Evolutionary conservation across 2,888 invertebrate genomes (phyloP).

Genomic region (Nineta flava): DNA sequence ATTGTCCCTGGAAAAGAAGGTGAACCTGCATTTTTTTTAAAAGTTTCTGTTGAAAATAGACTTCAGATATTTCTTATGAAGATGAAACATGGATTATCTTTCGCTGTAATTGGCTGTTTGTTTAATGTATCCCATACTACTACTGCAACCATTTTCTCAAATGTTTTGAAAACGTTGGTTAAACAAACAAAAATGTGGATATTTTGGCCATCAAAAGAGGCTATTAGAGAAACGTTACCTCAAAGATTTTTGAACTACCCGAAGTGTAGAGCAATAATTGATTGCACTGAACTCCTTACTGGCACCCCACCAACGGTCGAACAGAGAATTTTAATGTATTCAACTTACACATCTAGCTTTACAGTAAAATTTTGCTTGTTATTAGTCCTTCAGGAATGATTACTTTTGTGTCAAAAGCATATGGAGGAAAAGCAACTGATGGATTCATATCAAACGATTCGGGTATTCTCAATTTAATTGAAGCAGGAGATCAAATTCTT

Average conservation of each 20-base stretch:
- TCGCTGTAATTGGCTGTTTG: conserved; percentile 1
- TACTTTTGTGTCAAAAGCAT: conserved; percentile 14
- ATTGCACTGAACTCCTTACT: conserved; percentile 2
- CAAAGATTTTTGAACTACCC: conserved; percentile 5
- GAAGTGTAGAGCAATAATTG: conserved; percentile 2
- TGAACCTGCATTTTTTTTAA: neutral
- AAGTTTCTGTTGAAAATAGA: neutral
- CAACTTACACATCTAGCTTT: neutral
- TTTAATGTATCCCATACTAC: neutral
- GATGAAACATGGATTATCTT: neutral
- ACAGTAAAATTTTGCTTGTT: conserved; percentile 3
- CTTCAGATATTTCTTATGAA: neutral
- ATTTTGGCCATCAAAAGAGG: conserved; percentile 8
- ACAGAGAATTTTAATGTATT: neutral
- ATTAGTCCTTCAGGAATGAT: conserved; percentile 14
- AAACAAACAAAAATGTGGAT: neutral
- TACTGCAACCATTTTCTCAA: neutral
- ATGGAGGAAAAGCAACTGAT: conserved; percentile 14
- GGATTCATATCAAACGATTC: conserved; percentile 14
- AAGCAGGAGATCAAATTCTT: conserved; percentile 12
- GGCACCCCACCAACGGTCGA: conserved; percentile 3
- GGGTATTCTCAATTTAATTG: conserved; percentile 15
- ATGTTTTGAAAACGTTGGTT: neutral
- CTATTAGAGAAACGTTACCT: conserved; percentile 7
- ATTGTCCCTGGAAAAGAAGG: neutral